Conservation (phyloP, 2,113 vertebrate genomes). For the Zosterops borbonicus region DNA sequence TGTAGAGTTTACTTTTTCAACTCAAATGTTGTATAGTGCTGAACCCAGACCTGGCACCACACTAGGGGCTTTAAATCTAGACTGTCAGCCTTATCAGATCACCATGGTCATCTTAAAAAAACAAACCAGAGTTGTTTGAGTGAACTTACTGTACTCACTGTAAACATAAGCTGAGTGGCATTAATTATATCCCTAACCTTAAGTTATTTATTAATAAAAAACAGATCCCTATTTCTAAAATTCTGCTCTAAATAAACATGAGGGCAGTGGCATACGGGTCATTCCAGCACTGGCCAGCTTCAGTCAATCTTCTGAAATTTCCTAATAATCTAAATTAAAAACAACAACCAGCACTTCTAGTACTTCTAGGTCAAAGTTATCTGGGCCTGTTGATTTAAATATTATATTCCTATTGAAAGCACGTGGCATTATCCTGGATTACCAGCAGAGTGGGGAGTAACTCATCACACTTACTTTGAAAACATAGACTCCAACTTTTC, state of each 20-base stretch:
- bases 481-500: neutral
- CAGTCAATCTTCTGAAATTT: neutral
- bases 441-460: neutral
- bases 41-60: neutral
- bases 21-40: neutral
- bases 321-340: neutral
- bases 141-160: neutral
- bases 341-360: neutral
- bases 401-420: rapidly evolving
- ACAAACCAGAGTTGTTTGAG: neutral
- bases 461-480: neutral
- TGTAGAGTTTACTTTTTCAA: neutral
- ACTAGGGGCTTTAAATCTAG: neutral
- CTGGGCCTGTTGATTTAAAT: neutral
- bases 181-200: neutral
- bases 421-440: neutral
- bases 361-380: neutral
- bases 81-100: neutral
- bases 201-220: conserved; percentile 5
- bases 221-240: neutral
- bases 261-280: neutral
- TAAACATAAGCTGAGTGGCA: neutral
- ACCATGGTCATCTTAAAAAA: neutral
- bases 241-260: neutral
- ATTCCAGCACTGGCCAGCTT: neutral